Evolutionary conservation across 2,113 vertebrate genomes (phyloP), one percentile per base, ranked within the genome.

Genomic region (Chitala chitala): DNA sequence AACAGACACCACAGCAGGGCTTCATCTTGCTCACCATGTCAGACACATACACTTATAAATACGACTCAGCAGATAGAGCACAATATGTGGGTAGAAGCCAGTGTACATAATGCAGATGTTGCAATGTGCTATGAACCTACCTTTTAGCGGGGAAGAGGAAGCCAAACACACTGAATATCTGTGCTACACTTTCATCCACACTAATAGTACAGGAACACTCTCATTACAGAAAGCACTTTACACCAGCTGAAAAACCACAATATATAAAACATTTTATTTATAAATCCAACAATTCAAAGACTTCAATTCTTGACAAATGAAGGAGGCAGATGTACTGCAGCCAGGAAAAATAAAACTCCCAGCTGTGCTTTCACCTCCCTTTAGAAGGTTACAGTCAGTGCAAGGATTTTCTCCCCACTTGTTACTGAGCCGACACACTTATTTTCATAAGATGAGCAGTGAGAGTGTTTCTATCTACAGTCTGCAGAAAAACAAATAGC

Each of bases 1-100:
- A 80, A 78, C 75, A 78, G 73, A 78, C 75, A 75, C 42, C 69
- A 75, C 15, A 26, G 54, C 33, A 31, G 24, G 42, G 42, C 24
- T 13, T 44, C 75, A 59, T 68, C 65, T 29, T 38, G 38, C 40
- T 58, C 33, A 42, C 17, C 33, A 48, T 29, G n/a, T 69, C 42
- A 59, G n/a, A 55, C 24, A 44, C 33, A 36, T 20, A 5, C n/a
- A 63, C 31, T 42, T 66, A 26, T 50, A 26, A 51, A 55, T 68
- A 36, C 59, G 42, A 69, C 40, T 58, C 48, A 42, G 40, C 54
- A 69, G 71, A 26, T 38, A 54, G 65, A 38, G 7, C 31, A 59
- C 29, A 59, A 59, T 31, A 59, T 24, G 56, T 59, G 22, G 56
- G 5, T 46, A 6, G 44, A 6, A 46, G 44, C 5, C 33, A 17